Evolutionary conservation across 1,140 invertebrate genomes (phyloP).

Genomic region (Bombus superbus): DNA sequence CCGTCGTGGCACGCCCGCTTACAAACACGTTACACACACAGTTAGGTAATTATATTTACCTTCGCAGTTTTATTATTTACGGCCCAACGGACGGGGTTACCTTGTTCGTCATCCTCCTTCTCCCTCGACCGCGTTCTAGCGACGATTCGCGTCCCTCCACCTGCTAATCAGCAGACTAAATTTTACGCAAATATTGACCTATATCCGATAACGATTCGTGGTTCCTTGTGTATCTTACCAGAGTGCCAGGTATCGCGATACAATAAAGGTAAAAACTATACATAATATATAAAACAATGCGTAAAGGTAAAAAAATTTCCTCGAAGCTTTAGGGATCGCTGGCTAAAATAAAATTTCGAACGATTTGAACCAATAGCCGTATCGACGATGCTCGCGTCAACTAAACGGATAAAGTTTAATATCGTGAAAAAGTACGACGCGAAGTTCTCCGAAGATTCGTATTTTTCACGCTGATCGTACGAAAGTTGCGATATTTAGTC

Average conservation of each 20-base stretch:
- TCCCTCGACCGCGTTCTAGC: neutral
- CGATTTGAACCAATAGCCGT: too few relatives aligned
- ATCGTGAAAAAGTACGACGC: neutral
- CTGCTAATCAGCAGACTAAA: slow-evolving; percentile 4
- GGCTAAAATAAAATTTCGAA: too few relatives aligned
- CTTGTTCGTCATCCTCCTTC: slow-evolving; percentile 5
- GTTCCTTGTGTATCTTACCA: too few relatives aligned
- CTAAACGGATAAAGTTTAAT: neutral
- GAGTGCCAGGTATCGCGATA: too few relatives aligned
- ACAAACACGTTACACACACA: slow-evolving; percentile 71
- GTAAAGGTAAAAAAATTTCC: too few relatives aligned
- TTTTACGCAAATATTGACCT: slow-evolving; percentile 10
- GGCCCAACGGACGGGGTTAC: neutral
- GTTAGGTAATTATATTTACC: slow-evolving; percentile 79
- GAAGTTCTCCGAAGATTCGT: too few relatives aligned
- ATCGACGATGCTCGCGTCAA: too few relatives aligned
- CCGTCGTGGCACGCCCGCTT: slow-evolving; percentile 48
- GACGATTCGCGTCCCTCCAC: neutral
- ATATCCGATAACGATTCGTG: neutral
- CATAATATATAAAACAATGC: too few relatives aligned
- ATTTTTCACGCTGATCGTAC: neutral
- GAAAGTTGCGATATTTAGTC: neutral
- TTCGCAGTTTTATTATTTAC: slow-evolving; percentile 77
- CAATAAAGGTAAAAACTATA: too few relatives aligned
- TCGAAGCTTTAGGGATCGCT: too few relatives aligned